Evolutionary conservation across 2,113 vertebrate genomes (phyloP), one percentile per base, ranked within the genome.

Genomic region (Fukomys damarensis): DNA sequence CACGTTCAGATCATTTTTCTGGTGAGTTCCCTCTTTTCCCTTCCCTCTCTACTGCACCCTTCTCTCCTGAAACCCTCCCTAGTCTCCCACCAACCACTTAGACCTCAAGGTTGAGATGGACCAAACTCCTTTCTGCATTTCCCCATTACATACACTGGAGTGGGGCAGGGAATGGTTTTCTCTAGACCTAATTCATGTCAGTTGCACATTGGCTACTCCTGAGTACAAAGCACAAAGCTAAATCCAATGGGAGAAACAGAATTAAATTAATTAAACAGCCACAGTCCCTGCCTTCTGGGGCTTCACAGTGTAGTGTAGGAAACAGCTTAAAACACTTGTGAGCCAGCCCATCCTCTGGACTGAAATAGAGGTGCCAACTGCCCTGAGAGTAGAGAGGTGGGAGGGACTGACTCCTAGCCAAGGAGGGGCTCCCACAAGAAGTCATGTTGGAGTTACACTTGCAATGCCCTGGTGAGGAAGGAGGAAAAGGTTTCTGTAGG

Each of bases 171-270:
- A 83, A 76, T 70, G 28, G 43, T 77, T 96, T 93, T 83, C 58
- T 19, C 56, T 96, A 77, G 72, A 92, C n/a, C 9, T 94, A 82
- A 86, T 92, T 92, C 80, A 13, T 52, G 32, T 68, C 54, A 11
- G 22, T 32, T 82, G 41, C 61, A 68, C 43, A 84, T 35, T 35
- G 30, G 74, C 59, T 79, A 14, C 54, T 83, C 70, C 79, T 72
- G 13, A 87, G 52, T 49, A 17, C 59, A 89, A 76, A 72, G 63
- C 35, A 12, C 20, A 56, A 81, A 38, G n/a, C 54, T 41, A 54
- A 96, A 46, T 81, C 43, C 49, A 5, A 41, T 43, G 77, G 89
- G 63, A 94, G 86, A 85, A 86, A 83, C n/a, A 89, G 59, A 92
- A 84, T 61, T 76, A 59, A 91, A 70, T 81, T 70, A 46, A 89